phyloP scores from a whole-genome alignment of 2,888 invertebrate genomes.

The Lasioglossum malachurum region DNA sequence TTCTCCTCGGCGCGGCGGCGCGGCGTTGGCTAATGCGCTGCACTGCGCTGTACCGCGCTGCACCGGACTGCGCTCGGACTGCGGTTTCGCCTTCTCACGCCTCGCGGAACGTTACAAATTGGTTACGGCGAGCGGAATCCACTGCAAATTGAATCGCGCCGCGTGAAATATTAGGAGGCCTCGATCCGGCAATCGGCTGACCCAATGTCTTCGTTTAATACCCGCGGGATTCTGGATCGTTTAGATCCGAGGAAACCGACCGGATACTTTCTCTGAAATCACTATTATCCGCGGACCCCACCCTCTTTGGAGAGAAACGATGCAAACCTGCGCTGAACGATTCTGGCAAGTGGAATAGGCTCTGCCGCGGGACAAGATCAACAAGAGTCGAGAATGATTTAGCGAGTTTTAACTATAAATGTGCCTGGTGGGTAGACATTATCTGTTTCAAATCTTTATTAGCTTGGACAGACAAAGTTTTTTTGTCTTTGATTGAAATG shows the following conservation, averaged over 20 bases:
- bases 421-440: background rate
- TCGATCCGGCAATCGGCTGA: conserved; percentile 22
- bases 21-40: conserved; percentile 24
- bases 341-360: background rate
- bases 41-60: background rate
- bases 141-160: conserved; percentile 24
- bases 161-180: conserved; percentile 19
- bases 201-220: conserved; percentile 45
- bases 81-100: conserved; percentile 65
- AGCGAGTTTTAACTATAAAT: background rate
- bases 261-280: conserved; percentile 13
- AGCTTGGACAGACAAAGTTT: background rate
- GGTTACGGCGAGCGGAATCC: conserved; percentile 24
- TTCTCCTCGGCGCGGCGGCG: background rate
- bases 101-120: conserved; percentile 49
- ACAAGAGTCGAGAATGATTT: background rate
- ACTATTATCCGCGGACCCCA: background rate
- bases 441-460: background rate
- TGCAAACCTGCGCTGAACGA: background rate
- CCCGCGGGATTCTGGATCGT: conserved; percentile 18
- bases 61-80: conserved; percentile 5
- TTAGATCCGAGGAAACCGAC: background rate
- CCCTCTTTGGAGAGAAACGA: background rate
- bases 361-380: background rate
- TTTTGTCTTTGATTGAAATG: background rate